Conservation (phyloP, 1,140 invertebrate species). For the Archegozetes longisetosus region DNA sequence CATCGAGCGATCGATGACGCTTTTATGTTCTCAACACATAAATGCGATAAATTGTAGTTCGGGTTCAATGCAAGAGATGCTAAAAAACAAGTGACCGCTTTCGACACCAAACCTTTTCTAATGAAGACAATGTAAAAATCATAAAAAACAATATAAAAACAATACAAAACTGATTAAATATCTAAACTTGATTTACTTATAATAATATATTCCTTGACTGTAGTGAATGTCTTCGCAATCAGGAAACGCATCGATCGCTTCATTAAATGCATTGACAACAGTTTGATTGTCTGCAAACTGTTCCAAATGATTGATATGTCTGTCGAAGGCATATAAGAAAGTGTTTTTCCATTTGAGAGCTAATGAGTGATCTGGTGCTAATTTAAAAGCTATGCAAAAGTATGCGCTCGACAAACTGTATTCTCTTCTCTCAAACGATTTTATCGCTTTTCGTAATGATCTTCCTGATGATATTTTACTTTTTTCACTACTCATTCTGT, state of each 20-base stretch:
- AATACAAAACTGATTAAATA: not conserved
- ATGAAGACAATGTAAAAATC: slow-evolving; percentile 13
- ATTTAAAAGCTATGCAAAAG: not conserved
- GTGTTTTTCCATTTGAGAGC: not conserved
- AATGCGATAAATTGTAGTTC: slow-evolving; percentile 26
- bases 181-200: too few relatives aligned
- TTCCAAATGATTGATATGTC: not conserved
- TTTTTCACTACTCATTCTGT: not conserved
- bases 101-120: slow-evolving; percentile 28
- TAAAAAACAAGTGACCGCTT: slow-evolving; percentile 27
- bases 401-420: not conserved
- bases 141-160: not conserved
- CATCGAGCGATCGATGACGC: slow-evolving; percentile 45
- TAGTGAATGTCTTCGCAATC: slow-evolving; percentile 29
- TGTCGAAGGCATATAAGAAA: not conserved
- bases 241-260: slow-evolving; percentile 30
- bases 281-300: slow-evolving; percentile 20
- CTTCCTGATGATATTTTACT: not conserved
- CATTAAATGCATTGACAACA: slow-evolving; percentile 30
- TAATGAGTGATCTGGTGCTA: not conserved
- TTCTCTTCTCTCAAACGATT: not conserved
- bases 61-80: slow-evolving; percentile 27
- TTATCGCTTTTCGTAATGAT: not conserved
- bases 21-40: slow-evolving; percentile 31
- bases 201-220: slow-evolving; percentile 30